Percentiles rank a stretch among this genome's conserved stretches.
Conservation (phyloP, 1,140 invertebrate genomes). For the Calycopis cecrops region DNA sequence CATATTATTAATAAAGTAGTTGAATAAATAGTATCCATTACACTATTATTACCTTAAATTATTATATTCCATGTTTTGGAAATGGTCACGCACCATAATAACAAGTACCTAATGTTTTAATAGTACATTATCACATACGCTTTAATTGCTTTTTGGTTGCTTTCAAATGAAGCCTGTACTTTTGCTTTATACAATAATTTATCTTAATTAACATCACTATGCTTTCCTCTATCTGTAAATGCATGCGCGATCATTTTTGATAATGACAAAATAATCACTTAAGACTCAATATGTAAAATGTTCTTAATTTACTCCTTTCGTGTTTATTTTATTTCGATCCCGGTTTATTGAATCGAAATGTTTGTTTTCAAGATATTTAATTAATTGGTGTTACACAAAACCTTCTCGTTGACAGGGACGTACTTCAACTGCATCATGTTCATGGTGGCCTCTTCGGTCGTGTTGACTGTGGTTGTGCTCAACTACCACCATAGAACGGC, state of each 20-base stretch:
- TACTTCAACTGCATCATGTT: slow-evolving; percentile 99
- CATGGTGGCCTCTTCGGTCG: slow-evolving; percentile 99
- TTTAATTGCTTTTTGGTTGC: too few relatives aligned
- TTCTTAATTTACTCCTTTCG: slow-evolving; percentile 49
- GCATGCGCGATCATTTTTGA: not conserved
- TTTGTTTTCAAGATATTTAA: not conserved
- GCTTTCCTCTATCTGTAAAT: not conserved
- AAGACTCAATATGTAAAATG: slow-evolving; percentile 1
- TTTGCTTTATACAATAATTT: too few relatives aligned
- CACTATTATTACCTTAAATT: not conserved
- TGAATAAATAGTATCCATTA: not conserved
- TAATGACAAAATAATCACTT: slow-evolving; percentile 5
- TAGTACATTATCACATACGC: not conserved
- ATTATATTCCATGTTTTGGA: not conserved
- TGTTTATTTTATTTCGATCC: slow-evolving; percentile 7
- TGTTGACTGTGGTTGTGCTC: slow-evolving; percentile 97
- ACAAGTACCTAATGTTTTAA: slow-evolving; percentile 13
- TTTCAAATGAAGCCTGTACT: too few relatives aligned
- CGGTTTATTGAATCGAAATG: not conserved
- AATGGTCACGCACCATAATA: not conserved
- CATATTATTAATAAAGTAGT: not conserved
- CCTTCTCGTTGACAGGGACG: slow-evolving; percentile 82
- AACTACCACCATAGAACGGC: slow-evolving; percentile 99
- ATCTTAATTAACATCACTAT: too few relatives aligned
- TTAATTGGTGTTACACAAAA: not conserved